Base-by-base conservation (phyloP, 1,140 invertebrate genomes). In the Dendrolimus kikuchii region DNA sequence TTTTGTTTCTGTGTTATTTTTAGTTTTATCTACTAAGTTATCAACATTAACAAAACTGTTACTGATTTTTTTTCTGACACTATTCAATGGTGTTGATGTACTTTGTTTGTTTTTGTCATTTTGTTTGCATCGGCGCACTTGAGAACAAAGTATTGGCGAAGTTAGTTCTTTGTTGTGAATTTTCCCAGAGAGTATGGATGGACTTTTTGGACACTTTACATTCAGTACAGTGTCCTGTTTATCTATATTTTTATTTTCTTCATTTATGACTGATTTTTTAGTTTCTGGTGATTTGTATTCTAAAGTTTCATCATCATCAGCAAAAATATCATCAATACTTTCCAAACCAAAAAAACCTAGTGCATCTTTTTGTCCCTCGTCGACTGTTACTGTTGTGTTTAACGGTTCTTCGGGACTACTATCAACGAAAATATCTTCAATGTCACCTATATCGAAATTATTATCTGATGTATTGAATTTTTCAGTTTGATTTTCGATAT, bases 271-370 rank as follows among this genome's bases (percentile, higher is more conserved):
- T 49, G 37, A 53, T 41, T 54, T 49, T 43, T 53, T 50, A 6
- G 41, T 10, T 57, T 51, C 59, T 48, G 49, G 44, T 8, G 47
- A 45, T 6, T 59, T 60, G 46, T 61, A 49, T 9, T 66, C 60
- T 39, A 58, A 45, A 38, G 51, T 63, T 52, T 79, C 75, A 56
- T 77, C 69, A 9, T 63, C 66, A 58, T 86, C 77, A 47, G 66
- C 78, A 64, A 88, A 87, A 53, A 87, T 82, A 54, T 88, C 87
- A 42, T 87, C 82, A 42, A 88, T 64, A 56, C 74, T 79, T 39
- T 78, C 72, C 40, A 88, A 59, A 9, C 81, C 82, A 54, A 87
- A 87, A 61, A 81, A 84, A 47, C 69, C 63, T 57, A 85, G 61
- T 43, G 63, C 61, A 60, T 81, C 68, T 55, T 82, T 66, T 1